These are phyloP conservation scores for Hydrozoanthus tunicans DNA, from an alignment of 64 coral and sea anemone genomes.

Conservation along the genomic window DNA sequence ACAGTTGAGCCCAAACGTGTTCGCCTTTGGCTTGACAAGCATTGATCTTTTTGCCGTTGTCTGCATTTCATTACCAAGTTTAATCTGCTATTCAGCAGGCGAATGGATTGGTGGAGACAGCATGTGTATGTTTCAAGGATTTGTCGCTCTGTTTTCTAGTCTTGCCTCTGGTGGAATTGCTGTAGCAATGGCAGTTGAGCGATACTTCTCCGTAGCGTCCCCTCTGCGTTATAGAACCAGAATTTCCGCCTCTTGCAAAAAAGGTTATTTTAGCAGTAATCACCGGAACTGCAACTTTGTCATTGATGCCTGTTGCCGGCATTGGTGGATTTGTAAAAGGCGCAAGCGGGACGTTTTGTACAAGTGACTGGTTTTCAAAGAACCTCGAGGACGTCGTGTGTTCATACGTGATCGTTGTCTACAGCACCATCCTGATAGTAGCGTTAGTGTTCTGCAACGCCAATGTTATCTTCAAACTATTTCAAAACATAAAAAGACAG, in stretches of 20 bases:
- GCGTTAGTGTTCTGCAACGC: background rate
- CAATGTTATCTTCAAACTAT: background rate
- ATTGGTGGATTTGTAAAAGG: background rate
- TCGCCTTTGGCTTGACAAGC: background rate
- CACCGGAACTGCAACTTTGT: background rate
- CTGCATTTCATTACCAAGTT: background rate
- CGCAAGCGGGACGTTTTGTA: background rate
- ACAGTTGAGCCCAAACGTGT: background rate
- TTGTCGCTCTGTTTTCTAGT: background rate
- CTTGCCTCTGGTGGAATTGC: background rate
- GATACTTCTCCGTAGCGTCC: background rate
- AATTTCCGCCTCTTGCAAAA: constrained; percentile 9
- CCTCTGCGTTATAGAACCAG: background rate
- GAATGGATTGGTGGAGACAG: background rate
- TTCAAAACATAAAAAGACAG: background rate
- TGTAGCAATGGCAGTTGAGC: background rate
- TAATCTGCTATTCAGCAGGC: background rate
- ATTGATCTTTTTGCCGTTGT: background rate
- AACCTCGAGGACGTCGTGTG: background rate
- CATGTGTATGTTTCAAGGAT: constrained; percentile 12
- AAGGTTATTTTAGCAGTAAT: background rate
- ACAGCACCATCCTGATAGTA: background rate
- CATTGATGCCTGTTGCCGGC: background rate
- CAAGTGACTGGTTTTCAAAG: background rate
- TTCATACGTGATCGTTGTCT: background rate